Base-by-base conservation (phyloP, 2,888 invertebrate species). In the Patella ulyssiponensis region DNA sequence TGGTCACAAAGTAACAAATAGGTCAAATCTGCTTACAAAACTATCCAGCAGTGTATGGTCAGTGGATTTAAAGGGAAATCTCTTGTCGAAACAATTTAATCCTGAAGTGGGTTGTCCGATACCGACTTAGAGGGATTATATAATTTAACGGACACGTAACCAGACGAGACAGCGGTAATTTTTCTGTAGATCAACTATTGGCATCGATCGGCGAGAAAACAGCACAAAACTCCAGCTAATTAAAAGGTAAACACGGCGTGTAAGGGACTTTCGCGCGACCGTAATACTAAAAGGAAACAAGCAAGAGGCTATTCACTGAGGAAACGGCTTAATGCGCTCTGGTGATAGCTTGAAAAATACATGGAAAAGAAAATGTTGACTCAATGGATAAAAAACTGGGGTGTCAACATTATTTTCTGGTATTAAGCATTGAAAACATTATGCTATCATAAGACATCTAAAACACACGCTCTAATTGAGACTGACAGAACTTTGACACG, bases 231-330 rank as follows among this genome's bases (percentile, higher is more conserved):
- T 23, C 23, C 64, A 15, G 64, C 64, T 64, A 64, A 64, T 64
- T 64, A 64, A 64, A 64, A 64, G 23, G 64, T 64, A 64, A 64
- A 64, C 64, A 64, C 9, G 23, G 11, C 23, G 23, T 64, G 23
- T 64, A 23, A 23, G 23, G 23, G 64, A 23, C 64, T 64, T 20
- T 20, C 11, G 64, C 23, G 64, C 20, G 23, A 64, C 23, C 20
- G 64, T 64, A 64, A 64, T 64, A 23, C 64, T 23, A 64, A 64
- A 64, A 23, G 64, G 23, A 64, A 64, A 64, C 64, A 64, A 23
- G 64, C 64, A 64, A 23, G 23, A 64, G 64, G 64, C 23, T 23
- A 14, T 64, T 64, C 20, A 64, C 3, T 17, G 64, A 64, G 64
- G 23, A 64, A 64, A 64, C 23, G 20, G 64, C 23, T 64, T 64